Evolutionary conservation across 2,113 vertebrate species (phyloP).

Genomic region (Oryzias javanicus): DNA sequence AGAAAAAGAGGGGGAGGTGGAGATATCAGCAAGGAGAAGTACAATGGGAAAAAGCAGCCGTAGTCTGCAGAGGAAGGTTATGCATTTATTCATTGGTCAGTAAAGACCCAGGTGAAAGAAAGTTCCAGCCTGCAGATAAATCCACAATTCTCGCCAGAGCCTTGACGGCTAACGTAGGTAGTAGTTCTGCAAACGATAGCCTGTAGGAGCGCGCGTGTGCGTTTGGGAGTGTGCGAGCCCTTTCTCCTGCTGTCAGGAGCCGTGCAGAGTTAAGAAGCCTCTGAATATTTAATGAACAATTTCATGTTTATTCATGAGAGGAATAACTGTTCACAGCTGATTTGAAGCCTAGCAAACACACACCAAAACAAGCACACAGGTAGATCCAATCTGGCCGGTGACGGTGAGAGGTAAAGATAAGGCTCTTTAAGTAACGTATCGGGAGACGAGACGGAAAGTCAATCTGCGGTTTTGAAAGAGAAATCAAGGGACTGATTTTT

Average conservation of each 20-base stretch:
- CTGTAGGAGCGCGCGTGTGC: constrained; percentile 9
- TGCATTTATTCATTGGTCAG: constrained; percentile 67
- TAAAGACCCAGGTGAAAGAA: constrained; percentile 49
- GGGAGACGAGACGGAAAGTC: constrained; percentile 14
- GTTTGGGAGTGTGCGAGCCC: constrained; percentile 51
- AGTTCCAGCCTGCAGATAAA: constrained; percentile 56
- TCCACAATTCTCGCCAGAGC: constrained; percentile 61
- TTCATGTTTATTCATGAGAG: constrained; percentile 72
- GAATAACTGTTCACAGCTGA: constrained; percentile 56
- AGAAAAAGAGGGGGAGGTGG: constrained; percentile 29
- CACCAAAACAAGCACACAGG: not conserved
- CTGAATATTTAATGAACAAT: constrained; percentile 74
- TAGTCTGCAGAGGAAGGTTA: constrained; percentile 36
- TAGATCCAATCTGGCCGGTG: constrained; percentile 30
- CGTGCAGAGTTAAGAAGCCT: constrained; percentile 67
- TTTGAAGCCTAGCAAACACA: constrained; percentile 18
- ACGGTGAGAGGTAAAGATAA: constrained; percentile 49
- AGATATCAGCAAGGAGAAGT: constrained; percentile 21
- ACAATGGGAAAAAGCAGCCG: constrained; percentile 37
- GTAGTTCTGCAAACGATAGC: constrained; percentile 67
- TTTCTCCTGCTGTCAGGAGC: constrained; percentile 75
- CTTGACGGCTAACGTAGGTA: constrained; percentile 60
- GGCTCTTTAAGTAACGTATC: constrained; percentile 39
- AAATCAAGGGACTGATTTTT: not conserved
- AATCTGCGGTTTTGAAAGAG: not conserved